Conservation (phyloP, 2,888 invertebrate species). For the Nemotelus pantherinus region DNA sequence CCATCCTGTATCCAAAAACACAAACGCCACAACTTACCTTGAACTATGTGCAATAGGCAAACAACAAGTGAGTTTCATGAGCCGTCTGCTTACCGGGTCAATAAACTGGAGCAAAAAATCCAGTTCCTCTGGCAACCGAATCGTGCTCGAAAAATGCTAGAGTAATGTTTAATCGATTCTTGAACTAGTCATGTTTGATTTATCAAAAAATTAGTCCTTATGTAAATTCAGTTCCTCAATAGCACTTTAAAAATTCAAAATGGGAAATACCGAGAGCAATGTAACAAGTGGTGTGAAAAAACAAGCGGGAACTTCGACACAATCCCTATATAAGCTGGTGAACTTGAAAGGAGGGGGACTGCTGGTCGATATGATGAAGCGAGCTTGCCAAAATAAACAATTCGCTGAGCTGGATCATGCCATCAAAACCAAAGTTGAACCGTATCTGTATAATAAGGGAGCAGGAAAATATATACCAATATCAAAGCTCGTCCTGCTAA, state of each 20-base stretch:
- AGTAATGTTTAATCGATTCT: too few species aligned
- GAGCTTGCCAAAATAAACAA: conserved; percentile 88
- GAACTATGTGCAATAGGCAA: too few species aligned
- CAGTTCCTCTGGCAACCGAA: too few species aligned
- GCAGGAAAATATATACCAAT: conserved; percentile 91
- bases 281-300: conserved; percentile 96
- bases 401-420: conserved; percentile 92
- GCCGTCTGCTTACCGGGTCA: too few species aligned
- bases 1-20: too few species aligned
- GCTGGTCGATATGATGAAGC: conserved; percentile 92
- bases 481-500: conserved; percentile 83
- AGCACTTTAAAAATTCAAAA: conserved; percentile 54
- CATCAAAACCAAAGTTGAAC: conserved; percentile 89
- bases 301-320: conserved; percentile 87
- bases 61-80: too few species aligned
- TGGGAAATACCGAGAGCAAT: conserved; percentile 88
- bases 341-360: conserved; percentile 94
- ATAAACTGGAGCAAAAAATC: too few species aligned
- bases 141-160: too few species aligned
- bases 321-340: conserved; percentile 86
- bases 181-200: too few species aligned
- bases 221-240: too few species aligned
- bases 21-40: too few species aligned
- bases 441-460: conserved; percentile 93
- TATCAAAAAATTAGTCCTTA: too few species aligned